Evolutionary conservation across 1,140 invertebrate species (phyloP), one percentile per base, ranked within the genome.

Genomic region (Drosophila setifemur): DNA sequence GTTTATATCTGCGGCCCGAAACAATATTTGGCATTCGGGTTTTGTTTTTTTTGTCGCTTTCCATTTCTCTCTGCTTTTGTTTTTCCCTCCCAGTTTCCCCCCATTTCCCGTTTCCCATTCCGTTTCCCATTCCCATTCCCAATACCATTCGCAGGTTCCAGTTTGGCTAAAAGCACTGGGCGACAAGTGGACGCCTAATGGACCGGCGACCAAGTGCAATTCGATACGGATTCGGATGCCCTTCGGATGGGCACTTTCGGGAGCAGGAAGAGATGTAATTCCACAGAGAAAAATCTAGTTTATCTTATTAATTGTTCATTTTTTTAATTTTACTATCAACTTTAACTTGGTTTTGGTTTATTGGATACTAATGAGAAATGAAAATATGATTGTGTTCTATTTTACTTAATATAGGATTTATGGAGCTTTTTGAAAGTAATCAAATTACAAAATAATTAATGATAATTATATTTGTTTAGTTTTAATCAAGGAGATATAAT

Each of bases 121-220:
- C 12, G 42, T 50, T 50, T 50, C 39, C 9, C 33, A 11, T 42
- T 16, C 50, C 33, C 7, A 12, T 19, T 42, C 42, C 40, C n/a
- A n/a, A n/a, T n/a, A n/a, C 33, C 7, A 3, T 44, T 44, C 23
- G 16, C 23, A 18, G 42, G 6, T 26, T 25, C 44, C 42, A 23
- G 35, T 35, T 39, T 43, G 40, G 67, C 74, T 83, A 83, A 83
- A 83, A 83, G 79, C 79, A 29, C 43, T 33, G 35, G 29, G 48
- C 79, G 67, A 70, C 67, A 83, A 83, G 79, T 83, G 79, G 74
- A 53, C 57, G 70, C 43, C 79, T 83, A 83, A 83, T 83, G 79
- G 79, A 83, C 79, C 78, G 52, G 71, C 64, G 57, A 16, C 42
- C 67, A 71, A 71, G 31, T 85, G 79, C 74, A 85, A 83, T 79